Conservation (phyloP, 2,797 vertebrate species). For the Forpus xanthops region DNA sequence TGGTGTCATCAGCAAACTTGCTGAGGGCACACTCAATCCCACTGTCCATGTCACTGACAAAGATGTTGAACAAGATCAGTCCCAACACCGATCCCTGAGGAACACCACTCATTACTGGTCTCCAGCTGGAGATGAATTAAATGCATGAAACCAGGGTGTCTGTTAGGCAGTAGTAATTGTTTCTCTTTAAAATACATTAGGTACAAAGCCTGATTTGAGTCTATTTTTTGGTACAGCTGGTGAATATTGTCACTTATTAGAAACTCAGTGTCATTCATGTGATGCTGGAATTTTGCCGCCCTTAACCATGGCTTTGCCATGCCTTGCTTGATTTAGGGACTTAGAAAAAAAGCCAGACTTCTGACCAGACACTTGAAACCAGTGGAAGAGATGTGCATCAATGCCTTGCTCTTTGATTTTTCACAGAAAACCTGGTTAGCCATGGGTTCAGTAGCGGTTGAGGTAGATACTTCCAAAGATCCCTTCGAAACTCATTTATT, state of each 20-base stretch:
- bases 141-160: background rate
- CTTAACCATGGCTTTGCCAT: background rate
- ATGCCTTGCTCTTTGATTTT: background rate
- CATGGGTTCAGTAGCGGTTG: background rate
- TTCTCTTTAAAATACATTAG: background rate
- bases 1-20: too few species aligned
- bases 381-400: background rate
- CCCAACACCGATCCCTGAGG: too few species aligned
- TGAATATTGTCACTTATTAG: background rate
- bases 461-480: background rate
- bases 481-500: background rate
- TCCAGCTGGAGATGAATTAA: background rate
- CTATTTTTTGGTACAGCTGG: background rate
- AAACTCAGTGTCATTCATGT: background rate
- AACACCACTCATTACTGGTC: too few species aligned
- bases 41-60: too few species aligned
- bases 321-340: background rate
- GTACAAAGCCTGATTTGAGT: background rate
- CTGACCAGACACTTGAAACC: background rate
- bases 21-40: too few species aligned
- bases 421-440: background rate
- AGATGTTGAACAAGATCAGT: too few species aligned
- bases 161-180: background rate
- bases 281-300: background rate
- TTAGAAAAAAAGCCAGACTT: background rate